Conservation (phyloP, 2,888 invertebrate genomes). For the Pandemis corylana region DNA sequence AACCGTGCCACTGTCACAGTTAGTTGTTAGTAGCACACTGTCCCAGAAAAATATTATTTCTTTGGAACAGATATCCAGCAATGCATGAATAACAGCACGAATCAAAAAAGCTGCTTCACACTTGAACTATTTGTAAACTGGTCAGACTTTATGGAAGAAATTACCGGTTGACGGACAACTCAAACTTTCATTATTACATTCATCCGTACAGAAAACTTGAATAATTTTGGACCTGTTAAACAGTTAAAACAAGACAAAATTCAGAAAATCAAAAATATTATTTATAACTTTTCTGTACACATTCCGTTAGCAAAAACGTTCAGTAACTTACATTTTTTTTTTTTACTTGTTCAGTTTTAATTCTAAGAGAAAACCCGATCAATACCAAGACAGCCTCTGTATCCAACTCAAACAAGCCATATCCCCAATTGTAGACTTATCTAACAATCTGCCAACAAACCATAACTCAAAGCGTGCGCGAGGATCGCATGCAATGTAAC, state of each 20-base stretch:
- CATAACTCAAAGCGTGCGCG: conserved; percentile 21
- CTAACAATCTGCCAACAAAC: conserved; percentile 13
- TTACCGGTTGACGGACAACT: conserved; percentile 1
- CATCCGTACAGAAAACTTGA: neutral
- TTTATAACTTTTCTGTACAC: no score
- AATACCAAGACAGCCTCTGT: neutral
- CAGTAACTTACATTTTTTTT: no score
- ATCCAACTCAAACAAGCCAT: conserved; percentile 2
- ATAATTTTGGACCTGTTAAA: neutral
- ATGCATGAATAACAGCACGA: neutral
- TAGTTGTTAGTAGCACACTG: neutral
- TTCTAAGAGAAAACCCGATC: no score
- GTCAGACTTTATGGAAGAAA: neutral
- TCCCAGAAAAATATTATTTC: neutral
- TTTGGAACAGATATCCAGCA: neutral
- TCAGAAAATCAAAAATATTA: no score
- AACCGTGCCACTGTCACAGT: neutral
- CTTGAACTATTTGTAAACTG: neutral
- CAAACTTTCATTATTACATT: neutral
- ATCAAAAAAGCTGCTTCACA: neutral
- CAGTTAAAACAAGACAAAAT: neutral
- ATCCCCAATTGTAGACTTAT: neutral
- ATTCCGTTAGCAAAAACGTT: no score
- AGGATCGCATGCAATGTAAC: conserved; percentile 16
- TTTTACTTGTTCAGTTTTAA: no score